Evolutionary conservation across 2,888 invertebrate species (phyloP).

Genomic region (Cantharis flavilabris): DNA sequence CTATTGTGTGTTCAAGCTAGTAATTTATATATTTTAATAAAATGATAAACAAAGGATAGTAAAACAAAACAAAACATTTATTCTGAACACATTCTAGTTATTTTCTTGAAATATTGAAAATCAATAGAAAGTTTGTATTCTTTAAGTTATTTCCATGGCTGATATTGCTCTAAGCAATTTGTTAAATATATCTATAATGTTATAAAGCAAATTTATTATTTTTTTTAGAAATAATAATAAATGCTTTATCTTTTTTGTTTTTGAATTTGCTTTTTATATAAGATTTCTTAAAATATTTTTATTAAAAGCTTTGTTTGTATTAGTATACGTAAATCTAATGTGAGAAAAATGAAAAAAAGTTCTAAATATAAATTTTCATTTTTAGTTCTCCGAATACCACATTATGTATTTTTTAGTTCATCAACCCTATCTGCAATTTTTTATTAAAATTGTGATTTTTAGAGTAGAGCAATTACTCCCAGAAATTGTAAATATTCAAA

Average conservation of each 20-base stretch:
- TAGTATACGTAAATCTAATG: not conserved
- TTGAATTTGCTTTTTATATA: not conserved
- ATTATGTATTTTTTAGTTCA: too few species aligned
- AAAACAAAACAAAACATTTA: not conserved
- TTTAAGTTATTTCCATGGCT: not conserved
- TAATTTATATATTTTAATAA: not conserved
- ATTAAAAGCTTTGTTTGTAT: not conserved
- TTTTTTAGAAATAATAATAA: not conserved
- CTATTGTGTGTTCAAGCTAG: not conserved
- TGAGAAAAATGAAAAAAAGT: not conserved
- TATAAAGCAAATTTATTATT: not conserved
- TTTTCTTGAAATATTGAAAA: not conserved
- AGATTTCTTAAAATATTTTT: not conserved
- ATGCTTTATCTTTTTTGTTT: not conserved
- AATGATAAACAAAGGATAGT: not conserved
- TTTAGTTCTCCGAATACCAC: not conserved
- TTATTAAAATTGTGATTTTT: not conserved
- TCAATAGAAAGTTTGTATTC: not conserved
- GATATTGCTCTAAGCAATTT: not conserved
- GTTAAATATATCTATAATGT: not conserved
- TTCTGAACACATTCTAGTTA: not conserved
- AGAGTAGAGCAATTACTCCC: too few species aligned
- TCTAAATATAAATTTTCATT: not conserved
- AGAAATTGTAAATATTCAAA: not conserved
- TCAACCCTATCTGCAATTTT: too few species aligned